Percentiles rank a stretch among this genome's conserved stretches.
These are phyloP conservation scores for Coracias cyanogaster DNA, from an alignment of 2,797 vertebrate species.

Conservation along the genomic window DNA sequence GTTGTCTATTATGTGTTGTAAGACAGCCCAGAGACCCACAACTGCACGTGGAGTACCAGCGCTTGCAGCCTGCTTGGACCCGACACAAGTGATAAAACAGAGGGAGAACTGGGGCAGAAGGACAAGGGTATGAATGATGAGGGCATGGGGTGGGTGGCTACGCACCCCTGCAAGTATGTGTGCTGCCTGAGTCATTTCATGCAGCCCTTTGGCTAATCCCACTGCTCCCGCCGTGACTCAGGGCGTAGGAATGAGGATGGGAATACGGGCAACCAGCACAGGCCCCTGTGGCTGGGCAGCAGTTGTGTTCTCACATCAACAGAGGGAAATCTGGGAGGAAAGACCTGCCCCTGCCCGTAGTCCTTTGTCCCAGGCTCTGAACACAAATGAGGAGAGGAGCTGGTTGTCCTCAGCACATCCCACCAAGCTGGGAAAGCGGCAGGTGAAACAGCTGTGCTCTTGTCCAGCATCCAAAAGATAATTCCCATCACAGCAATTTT, in stretches of 20 bases:
- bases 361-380: not conserved
- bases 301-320: not conserved
- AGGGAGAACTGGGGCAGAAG: not conserved
- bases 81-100: not conserved
- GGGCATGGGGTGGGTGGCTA: not conserved
- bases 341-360: not conserved
- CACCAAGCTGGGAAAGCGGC: not conserved
- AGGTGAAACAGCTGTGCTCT: not conserved
- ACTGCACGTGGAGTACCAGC: rapidly evolving
- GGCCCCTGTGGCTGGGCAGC: not conserved
- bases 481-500: not conserved
- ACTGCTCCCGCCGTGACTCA: not conserved
- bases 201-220: not conserved
- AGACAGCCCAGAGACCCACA: not conserved
- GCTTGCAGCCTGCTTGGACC: not conserved
- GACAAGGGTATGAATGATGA: rapidly evolving
- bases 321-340: not conserved
- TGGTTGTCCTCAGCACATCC: not conserved
- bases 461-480: not conserved
- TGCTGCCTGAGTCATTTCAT: not conserved
- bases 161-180: not conserved
- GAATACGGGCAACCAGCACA: not conserved
- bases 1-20: rapidly evolving
- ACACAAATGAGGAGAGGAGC: not conserved
- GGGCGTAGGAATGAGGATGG: not conserved